phyloP scores from a whole-genome alignment of 2,888 invertebrate genomes.

The Pterostichus niger region DNA sequence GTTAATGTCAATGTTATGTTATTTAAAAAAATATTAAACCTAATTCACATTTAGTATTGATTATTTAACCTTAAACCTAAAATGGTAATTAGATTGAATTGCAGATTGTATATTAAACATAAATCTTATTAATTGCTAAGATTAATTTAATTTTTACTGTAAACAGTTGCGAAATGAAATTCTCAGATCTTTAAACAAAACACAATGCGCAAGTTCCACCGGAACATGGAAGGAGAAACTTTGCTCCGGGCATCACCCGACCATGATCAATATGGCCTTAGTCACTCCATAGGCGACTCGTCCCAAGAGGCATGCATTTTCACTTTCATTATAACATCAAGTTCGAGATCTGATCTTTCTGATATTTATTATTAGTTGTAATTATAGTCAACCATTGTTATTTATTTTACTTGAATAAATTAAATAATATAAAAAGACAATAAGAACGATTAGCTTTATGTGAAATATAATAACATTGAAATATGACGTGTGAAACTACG shows the following conservation, averaged over 20 bases:
- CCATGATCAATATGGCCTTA: constrained; percentile 29
- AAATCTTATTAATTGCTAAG: no score
- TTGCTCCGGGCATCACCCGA: neutral
- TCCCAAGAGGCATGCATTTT: neutral
- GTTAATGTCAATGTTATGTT: no score
- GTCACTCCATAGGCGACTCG: constrained; percentile 18
- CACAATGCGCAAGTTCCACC: constrained; percentile 7
- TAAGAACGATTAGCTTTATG: neutral
- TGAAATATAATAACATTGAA: neutral
- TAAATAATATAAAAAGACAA: neutral
- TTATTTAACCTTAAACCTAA: no score
- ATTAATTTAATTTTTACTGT: no score
- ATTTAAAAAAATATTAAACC: no score
- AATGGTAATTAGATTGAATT: no score
- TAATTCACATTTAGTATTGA: no score
- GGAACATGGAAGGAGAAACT: neutral
- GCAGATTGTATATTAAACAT: no score
- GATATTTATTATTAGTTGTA: neutral
- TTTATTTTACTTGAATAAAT: neutral
- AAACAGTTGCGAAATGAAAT: no score
- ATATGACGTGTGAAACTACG: neutral
- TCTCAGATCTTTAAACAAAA: no score
- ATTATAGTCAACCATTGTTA: neutral
- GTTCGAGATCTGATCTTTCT: neutral
- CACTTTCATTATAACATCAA: constrained; percentile 1